Percentiles rank a stretch among this genome's conserved stretches.
These are phyloP conservation scores for Dermolepida albohirtum DNA, from an alignment of 2,888 invertebrate species.

Conservation along the genomic window DNA sequence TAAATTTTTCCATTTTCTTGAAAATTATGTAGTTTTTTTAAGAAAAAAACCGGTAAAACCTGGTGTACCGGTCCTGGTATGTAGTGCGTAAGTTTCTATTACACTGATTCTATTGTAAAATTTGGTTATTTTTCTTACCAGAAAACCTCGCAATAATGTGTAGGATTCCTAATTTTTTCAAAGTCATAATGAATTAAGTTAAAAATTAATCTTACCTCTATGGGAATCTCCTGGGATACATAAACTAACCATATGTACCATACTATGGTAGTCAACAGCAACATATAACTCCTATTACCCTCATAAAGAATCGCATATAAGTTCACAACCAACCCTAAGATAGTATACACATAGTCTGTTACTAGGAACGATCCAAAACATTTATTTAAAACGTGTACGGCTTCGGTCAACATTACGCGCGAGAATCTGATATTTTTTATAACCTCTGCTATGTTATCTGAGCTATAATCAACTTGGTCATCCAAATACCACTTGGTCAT, in stretches of 20 bases:
- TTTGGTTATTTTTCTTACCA: too few relatives aligned
- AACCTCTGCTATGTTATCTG: background rate
- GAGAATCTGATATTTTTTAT: constrained; percentile 20
- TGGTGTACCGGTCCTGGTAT: too few relatives aligned
- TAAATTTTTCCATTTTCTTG: too few relatives aligned
- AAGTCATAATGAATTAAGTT: too few relatives aligned
- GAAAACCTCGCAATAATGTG: too few relatives aligned
- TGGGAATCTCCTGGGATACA: constrained; percentile 28
- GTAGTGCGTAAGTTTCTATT: too few relatives aligned
- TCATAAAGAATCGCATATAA: constrained; percentile 25
- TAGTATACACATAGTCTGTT: constrained; percentile 11
- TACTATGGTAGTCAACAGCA: constrained; percentile 23
- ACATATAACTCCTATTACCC: background rate
- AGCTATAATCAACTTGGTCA: constrained; percentile 1
- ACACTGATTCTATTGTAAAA: too few relatives aligned
- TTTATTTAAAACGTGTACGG: constrained; percentile 24
- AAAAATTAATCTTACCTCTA: constrained; percentile 24
- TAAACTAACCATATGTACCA: constrained; percentile 26
- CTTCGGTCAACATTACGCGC: constrained; percentile 28
- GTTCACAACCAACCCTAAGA: constrained; percentile 28
- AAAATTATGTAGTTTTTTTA: too few relatives aligned
- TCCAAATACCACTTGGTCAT: constrained; percentile 10
- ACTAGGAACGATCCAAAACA: constrained; percentile 32
- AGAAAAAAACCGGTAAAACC: too few relatives aligned
- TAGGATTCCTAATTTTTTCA: too few relatives aligned